Percentiles rank a stretch among this genome's conserved stretches.
Conservation (phyloP, 2,888 invertebrate species). For the Archips crataeganus region DNA sequence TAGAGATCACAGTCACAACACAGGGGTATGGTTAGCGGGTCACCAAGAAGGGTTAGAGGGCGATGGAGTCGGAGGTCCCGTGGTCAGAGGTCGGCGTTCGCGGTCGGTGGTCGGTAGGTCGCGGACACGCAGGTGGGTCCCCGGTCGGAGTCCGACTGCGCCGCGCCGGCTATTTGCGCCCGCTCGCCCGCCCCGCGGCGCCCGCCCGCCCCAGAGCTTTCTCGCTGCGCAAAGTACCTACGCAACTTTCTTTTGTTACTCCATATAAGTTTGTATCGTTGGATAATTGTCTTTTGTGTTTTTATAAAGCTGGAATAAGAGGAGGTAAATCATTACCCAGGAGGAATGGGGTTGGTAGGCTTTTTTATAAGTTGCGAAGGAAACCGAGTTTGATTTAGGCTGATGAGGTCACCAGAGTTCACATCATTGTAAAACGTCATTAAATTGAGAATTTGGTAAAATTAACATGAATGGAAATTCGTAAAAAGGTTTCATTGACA, state of each 20-base stretch:
- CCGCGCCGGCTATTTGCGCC: constrained; percentile 81
- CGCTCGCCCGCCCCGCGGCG: constrained; percentile 69
- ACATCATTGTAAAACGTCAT: no score
- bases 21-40: constrained; percentile 20
- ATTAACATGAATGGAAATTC: no score
- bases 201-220: constrained; percentile 73
- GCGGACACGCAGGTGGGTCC: constrained; percentile 39
- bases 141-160: constrained; percentile 62
- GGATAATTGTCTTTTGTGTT: constrained; percentile 8
- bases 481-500: no score
- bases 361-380: background rate
- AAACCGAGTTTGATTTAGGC: background rate
- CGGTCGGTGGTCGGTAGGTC: constrained; percentile 43
- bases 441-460: no score
- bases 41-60: constrained; percentile 1
- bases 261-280: constrained; percentile 24
- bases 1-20: constrained; percentile 37
- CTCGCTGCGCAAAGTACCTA: constrained; percentile 76
- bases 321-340: background rate
- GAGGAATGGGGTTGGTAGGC: background rate
- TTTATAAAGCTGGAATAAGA: background rate
- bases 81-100: constrained; percentile 44
- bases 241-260: constrained; percentile 39
- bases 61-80: constrained; percentile 42
- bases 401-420: no score